Conservation (phyloP, 2,888 invertebrate genomes). For the Fragum sueziense region DNA sequence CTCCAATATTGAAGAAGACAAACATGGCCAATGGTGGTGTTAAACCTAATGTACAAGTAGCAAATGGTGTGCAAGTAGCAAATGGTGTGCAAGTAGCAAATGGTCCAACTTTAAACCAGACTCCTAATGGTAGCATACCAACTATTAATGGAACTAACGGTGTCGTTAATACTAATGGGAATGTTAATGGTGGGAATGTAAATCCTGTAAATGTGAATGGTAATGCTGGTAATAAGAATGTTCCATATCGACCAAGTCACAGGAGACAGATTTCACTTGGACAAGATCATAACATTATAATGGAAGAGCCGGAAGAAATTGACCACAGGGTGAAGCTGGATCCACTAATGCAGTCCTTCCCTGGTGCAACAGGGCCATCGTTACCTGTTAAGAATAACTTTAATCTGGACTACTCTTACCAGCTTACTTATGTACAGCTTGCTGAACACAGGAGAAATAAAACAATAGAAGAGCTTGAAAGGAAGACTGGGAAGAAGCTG, state of each 20-base stretch:
- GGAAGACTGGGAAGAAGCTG: conserved; percentile 67
- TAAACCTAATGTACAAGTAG: not conserved
- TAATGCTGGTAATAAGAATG: conserved; percentile 1
- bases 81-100: not conserved
- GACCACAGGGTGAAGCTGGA: conserved; percentile 63
- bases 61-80: not conserved
- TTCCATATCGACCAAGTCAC: conserved; percentile 63
- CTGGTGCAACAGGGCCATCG: conserved; percentile 65
- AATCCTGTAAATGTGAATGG: conserved; percentile 22
- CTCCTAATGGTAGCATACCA: conserved; percentile 51
- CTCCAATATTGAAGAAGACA: conserved; percentile 50
- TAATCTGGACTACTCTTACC: conserved; percentile 72
- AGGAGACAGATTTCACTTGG: conserved; percentile 69
- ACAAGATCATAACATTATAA: conserved; percentile 66
- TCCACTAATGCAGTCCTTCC: conserved; percentile 65
- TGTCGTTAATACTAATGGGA: not conserved
- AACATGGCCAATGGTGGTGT: conserved; percentile 21
- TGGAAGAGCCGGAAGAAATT: conserved; percentile 72
- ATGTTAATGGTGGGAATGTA: too few relatives aligned
- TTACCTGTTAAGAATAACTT: conserved; percentile 74
- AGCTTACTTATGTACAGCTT: conserved; percentile 77
- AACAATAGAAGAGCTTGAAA: conserved; percentile 68
- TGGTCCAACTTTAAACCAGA: conserved; percentile 1
- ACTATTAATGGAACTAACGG: not conserved
- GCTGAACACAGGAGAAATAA: conserved; percentile 73